Percentiles rank a stretch among this genome's conserved stretches.
Evolutionary conservation across 2,113 vertebrate genomes (phyloP).

Genomic region (Tachysurus vachellii): DNA sequence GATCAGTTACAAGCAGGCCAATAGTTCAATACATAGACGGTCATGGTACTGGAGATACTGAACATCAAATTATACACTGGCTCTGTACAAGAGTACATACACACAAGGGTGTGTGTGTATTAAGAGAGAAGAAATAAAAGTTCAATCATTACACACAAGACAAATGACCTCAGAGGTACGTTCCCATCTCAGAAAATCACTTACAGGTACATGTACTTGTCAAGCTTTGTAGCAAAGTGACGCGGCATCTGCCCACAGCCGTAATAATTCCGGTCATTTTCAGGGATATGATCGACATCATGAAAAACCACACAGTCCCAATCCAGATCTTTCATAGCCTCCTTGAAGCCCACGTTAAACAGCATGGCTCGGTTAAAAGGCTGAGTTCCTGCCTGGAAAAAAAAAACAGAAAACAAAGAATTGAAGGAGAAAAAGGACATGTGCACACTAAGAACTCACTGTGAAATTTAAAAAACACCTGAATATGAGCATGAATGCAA

Average conservation of each 20-base stretch:
- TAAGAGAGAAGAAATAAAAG: neutral
- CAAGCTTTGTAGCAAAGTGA: slow-evolving; percentile 92
- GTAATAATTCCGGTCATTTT: slow-evolving; percentile 93
- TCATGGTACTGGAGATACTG: too few relatives aligned
- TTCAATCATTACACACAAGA: neutral
- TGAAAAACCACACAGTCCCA: slow-evolving; percentile 97
- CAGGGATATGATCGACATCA: slow-evolving; percentile 94
- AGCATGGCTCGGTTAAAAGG: slow-evolving; percentile 98
- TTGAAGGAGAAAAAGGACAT: neutral
- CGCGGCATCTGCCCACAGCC: slow-evolving; percentile 95
- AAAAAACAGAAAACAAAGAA: neutral
- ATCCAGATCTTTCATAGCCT: slow-evolving; percentile 92
- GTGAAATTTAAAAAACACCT: neutral
- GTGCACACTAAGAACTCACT: neutral
- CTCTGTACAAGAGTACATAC: too few relatives aligned
- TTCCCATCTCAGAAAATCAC: slow-evolving; percentile 53
- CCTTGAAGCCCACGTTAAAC: slow-evolving; percentile 93
- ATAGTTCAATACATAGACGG: too few relatives aligned
- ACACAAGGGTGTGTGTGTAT: too few relatives aligned
- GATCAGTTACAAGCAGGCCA: too few relatives aligned
- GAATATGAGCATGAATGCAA: neutral
- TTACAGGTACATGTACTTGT: slow-evolving; percentile 99
- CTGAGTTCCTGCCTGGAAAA: slow-evolving; percentile 82
- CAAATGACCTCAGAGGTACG: neutral
- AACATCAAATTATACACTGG: too few relatives aligned